These are phyloP conservation scores for Globicephala melas DNA, from an alignment of 2,113 vertebrate genomes.

Conservation along the genomic window DNA sequence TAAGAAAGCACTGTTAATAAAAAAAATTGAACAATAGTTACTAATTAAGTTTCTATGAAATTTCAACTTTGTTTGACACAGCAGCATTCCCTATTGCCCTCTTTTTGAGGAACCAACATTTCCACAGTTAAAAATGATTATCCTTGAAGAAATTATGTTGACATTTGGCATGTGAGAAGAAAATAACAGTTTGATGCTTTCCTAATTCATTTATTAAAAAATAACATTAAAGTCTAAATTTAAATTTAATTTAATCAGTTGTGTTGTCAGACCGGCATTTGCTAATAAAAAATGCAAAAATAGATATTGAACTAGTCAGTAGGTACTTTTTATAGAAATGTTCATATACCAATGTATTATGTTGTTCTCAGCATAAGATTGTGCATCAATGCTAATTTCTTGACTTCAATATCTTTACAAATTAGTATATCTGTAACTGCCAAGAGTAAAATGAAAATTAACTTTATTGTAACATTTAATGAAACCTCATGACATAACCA, in stretches of 20 bases:
- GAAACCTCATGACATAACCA: background rate
- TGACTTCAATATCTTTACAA: background rate
- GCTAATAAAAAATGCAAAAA: background rate
- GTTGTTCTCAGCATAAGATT: background rate
- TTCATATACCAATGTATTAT: background rate
- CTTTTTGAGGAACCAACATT: constrained; percentile 9
- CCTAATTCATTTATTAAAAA: constrained; percentile 34
- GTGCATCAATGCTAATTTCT: background rate
- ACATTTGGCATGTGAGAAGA: background rate
- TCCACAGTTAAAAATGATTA: background rate
- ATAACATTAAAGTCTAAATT: background rate
- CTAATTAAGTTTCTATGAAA: constrained; percentile 43
- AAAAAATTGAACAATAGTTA: constrained; percentile 2
- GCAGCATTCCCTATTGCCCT: background rate
- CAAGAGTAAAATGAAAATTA: constrained; percentile 30
- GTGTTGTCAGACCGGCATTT: background rate
- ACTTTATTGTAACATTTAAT: background rate
- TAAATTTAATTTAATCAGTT: constrained; percentile 1
- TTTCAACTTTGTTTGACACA: constrained; percentile 8
- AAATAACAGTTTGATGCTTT: constrained; percentile 7
- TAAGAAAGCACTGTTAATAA: constrained; percentile 20
- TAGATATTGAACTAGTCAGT: background rate
- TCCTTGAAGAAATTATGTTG: background rate
- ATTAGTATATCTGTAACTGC: background rate
- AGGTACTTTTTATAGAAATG: background rate